Conservation (phyloP, 2,888 invertebrate species). For the Cancer borealis region DNA sequence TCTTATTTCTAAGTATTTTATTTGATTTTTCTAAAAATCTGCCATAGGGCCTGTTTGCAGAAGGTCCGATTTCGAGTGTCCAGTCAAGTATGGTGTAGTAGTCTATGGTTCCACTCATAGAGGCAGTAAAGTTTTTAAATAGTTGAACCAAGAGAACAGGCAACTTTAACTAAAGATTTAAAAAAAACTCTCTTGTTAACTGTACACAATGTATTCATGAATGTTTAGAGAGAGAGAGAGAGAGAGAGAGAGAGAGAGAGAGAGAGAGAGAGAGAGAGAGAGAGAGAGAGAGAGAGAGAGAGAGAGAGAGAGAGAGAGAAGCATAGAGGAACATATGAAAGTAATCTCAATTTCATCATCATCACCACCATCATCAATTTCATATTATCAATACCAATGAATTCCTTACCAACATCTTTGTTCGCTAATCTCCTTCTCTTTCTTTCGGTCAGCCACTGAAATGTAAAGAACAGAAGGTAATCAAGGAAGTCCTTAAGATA, state of each 20-base stretch:
- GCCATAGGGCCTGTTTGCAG: too few relatives aligned
- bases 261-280: constrained; percentile 36
- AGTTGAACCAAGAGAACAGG: too few relatives aligned
- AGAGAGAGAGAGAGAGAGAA: constrained; percentile 12
- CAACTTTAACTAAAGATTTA: too few relatives aligned
- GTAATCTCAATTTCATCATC: neutral
- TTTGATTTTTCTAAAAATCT: too few relatives aligned
- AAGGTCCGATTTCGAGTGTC: too few relatives aligned
- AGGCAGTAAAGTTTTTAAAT: too few relatives aligned
- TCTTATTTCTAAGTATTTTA: too few relatives aligned
- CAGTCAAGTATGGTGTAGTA: too few relatives aligned
- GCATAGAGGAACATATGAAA: neutral
- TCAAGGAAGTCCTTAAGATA: neutral
- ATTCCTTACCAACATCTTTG: constrained; percentile 67
- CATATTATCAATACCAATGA: neutral
- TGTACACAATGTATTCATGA: neutral
- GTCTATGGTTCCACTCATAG: too few relatives aligned
- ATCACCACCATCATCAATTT: neutral
- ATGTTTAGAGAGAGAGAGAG: neutral
- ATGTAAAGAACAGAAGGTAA: neutral
- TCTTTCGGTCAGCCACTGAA: constrained; percentile 63
- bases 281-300: constrained; percentile 30
- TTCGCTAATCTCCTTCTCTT: constrained; percentile 62
- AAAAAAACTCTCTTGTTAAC: too few relatives aligned
- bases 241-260: constrained; percentile 2